A percentile compares a stretch with the other conserved stretches of the same genome.
phyloP scores from a whole-genome alignment of 2,888 invertebrate genomes.

The Lordiphosa andalusiaca region DNA sequence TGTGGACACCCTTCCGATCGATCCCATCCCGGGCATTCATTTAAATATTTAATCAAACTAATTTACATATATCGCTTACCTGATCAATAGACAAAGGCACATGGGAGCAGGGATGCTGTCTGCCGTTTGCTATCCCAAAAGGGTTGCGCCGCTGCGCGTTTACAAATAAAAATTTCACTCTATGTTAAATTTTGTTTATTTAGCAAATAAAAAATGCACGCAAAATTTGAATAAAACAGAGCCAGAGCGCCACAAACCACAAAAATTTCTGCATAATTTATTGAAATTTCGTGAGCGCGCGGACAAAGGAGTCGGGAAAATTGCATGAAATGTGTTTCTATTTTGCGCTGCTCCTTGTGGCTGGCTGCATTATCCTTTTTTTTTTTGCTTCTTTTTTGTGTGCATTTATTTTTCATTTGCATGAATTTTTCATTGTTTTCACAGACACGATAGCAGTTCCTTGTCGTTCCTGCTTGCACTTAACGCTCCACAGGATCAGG shows the following conservation, averaged over 20 bases:
- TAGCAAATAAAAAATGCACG: constrained; percentile 67
- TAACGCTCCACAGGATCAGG: constrained; percentile 68
- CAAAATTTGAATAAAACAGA: constrained; percentile 69
- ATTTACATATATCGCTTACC: constrained; percentile 66
- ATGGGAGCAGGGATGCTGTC: constrained; percentile 45
- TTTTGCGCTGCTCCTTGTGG: constrained; percentile 40
- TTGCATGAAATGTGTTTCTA: constrained; percentile 74
- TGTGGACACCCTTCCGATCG: constrained; percentile 7
- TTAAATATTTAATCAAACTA: constrained; percentile 73
- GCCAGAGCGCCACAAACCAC: constrained; percentile 71
- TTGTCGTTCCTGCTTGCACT: constrained; percentile 46
- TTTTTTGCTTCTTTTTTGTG: constrained; percentile 66
- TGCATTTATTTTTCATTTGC: constrained; percentile 79
- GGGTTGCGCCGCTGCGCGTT: constrained; percentile 1
- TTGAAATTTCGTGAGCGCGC: constrained; percentile 63
- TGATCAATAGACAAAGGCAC: constrained; percentile 63
- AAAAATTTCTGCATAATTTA: constrained; percentile 73
- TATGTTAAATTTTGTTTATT: constrained; percentile 59
- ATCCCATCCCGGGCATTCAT: constrained; percentile 44
- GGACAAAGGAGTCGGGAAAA: constrained; percentile 55
- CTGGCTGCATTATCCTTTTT: constrained; percentile 57
- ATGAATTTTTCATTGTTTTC: constrained; percentile 78
- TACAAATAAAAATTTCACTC: constrained; percentile 29
- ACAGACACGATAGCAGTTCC: constrained; percentile 48
- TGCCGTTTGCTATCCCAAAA: constrained; percentile 14